These are phyloP conservation scores for Synanthedon tipuliformis DNA, from an alignment of 2,888 invertebrate genomes.

Conservation along the genomic window DNA sequence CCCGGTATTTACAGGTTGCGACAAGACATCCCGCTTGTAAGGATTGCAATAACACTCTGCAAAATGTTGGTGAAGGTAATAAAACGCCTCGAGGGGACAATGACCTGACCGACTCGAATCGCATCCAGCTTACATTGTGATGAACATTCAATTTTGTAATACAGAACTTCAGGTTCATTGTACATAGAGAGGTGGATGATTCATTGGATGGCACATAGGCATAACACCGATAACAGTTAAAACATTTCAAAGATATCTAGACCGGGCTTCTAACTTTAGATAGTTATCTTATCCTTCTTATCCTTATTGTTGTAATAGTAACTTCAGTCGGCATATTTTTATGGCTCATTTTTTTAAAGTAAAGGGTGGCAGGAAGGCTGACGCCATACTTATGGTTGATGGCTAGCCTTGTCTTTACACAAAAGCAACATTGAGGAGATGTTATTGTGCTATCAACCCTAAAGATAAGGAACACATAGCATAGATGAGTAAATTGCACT, in stretches of 20 bases:
- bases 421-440: too few species aligned
- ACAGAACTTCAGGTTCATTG: conserved; percentile 45
- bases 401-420: too few species aligned
- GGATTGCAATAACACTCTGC: conserved; percentile 54
- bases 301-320: too few species aligned
- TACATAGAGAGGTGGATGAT: conserved; percentile 33
- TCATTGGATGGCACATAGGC: conserved; percentile 35
- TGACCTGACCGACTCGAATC: conserved; percentile 59
- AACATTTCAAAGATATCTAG: neutral
- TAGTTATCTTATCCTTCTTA: too few species aligned
- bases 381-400: too few species aligned
- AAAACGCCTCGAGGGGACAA: conserved; percentile 53
- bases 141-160: conserved; percentile 54
- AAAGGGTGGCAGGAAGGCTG: too few species aligned
- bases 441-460: too few species aligned
- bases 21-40: conserved; percentile 53
- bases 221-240: conserved; percentile 20
- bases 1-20: conserved; percentile 3
- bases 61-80: conserved; percentile 59
- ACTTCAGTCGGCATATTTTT: too few species aligned
- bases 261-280: neutral
- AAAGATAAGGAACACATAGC: too few species aligned
- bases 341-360: too few species aligned
- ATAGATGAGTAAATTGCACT: too few species aligned
- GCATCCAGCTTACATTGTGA: conserved; percentile 49